Percentiles rank a stretch among this genome's conserved stretches.
These are phyloP conservation scores for Eulimnadia texana DNA, from an alignment of 1,140 invertebrate species.

Conservation along the genomic window DNA sequence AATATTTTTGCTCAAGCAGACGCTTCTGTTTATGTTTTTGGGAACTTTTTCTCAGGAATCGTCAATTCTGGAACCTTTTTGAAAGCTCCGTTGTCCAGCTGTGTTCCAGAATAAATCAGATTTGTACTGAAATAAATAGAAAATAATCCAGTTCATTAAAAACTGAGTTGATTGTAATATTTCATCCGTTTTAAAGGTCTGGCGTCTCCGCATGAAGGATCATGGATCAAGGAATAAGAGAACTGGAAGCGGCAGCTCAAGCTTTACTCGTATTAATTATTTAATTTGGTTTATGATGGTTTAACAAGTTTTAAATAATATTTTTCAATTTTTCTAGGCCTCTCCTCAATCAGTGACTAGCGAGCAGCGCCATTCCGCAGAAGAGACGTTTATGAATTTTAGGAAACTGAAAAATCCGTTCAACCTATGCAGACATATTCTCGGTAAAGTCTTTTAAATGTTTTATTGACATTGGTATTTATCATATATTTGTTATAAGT, in stretches of 20 bases:
- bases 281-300: background rate
- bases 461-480: background rate
- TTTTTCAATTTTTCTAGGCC: slow-evolving; percentile 47
- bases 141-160: too few relatives aligned
- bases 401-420: slow-evolving; percentile 68
- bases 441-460: slow-evolving; percentile 35
- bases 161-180: too few relatives aligned
- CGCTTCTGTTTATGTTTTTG: too few relatives aligned
- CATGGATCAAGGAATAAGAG: slow-evolving; percentile 15
- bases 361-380: slow-evolving; percentile 61
- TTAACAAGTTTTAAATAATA: slow-evolving; percentile 13
- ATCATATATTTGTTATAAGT: background rate
- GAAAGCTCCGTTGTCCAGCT: too few relatives aligned
- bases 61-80: too few relatives aligned
- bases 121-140: too few relatives aligned
- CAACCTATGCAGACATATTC: slow-evolving; percentile 58
- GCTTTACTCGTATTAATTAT: slow-evolving; percentile 41
- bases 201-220: background rate
- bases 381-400: slow-evolving; percentile 63
- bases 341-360: slow-evolving; percentile 59
- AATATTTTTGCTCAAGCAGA: too few relatives aligned
- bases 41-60: too few relatives aligned
- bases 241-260: slow-evolving; percentile 50
- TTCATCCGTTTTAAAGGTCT: too few relatives aligned
- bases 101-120: too few relatives aligned